Conservation (phyloP, 2,888 invertebrate species). For the Cerceris ruficornis region DNA sequence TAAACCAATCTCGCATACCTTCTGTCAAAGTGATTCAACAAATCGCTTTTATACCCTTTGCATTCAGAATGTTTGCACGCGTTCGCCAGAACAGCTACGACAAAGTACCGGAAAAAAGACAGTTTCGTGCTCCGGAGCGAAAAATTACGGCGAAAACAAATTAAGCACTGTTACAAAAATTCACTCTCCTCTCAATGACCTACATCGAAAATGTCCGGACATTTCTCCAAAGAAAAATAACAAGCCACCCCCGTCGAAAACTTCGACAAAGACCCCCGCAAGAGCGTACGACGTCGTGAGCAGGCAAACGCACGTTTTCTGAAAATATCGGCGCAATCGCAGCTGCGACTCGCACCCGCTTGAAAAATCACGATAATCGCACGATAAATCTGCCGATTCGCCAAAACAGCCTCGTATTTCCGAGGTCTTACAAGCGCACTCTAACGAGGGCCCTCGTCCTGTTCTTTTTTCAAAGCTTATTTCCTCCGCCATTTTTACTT, state of each 20-base stretch:
- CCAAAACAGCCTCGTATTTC: conserved; percentile 61
- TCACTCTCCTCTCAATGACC: background rate
- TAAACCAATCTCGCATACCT: no score
- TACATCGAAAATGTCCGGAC: background rate
- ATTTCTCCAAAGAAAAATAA: background rate
- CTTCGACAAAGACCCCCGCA: conserved; percentile 3
- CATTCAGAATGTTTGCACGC: no score
- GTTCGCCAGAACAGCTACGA: no score
- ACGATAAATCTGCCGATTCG: conserved; percentile 54
- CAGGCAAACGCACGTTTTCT: conserved; percentile 22
- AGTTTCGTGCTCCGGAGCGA: background rate
- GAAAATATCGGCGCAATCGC: conserved; percentile 55
- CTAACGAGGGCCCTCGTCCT: conserved; percentile 13
- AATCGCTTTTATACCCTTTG: no score
- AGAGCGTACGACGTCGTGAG: background rate
- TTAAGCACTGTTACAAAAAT: background rate
- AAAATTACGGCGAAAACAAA: no score
- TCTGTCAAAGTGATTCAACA: no score
- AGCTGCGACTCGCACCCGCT: conserved; percentile 13
- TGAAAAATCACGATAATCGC: conserved; percentile 48
- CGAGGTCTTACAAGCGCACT: conserved; percentile 36
- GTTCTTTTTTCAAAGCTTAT: conserved; percentile 5
- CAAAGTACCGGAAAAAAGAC: background rate
- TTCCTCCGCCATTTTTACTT: conserved; percentile 21
- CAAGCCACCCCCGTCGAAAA: conserved; percentile 1